A percentile compares a stretch with the other conserved stretches of the same genome.
phyloP scores from a whole-genome alignment of 2,113 vertebrate genomes.

The Malaclemys terrapin region DNA sequence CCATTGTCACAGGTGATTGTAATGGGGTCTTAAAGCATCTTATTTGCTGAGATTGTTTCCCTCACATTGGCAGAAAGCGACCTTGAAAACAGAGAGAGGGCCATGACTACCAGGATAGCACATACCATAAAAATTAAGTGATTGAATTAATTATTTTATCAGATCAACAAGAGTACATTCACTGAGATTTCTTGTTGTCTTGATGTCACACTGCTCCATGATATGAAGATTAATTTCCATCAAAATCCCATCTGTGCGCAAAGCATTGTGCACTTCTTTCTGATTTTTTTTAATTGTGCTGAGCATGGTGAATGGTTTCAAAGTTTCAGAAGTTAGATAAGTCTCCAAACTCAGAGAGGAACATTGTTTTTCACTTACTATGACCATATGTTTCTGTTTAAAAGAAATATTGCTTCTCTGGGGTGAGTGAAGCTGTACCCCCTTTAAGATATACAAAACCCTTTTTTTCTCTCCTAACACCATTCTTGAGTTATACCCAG shows the following conservation, averaged over 20 bases:
- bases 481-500: neutral
- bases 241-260: constrained; percentile 12
- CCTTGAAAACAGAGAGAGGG: neutral
- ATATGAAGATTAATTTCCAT: neutral
- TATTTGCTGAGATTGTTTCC: neutral
- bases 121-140: neutral
- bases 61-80: neutral
- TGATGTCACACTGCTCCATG: neutral
- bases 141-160: constrained; percentile 33
- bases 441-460: neutral
- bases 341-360: neutral
- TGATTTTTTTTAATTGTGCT: neutral
- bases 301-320: constrained; percentile 22
- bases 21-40: neutral
- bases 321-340: constrained; percentile 20
- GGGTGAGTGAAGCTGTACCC: neutral
- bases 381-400: neutral
- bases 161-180: neutral
- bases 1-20: neutral
- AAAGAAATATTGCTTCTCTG: neutral
- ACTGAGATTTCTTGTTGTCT: constrained; percentile 2
- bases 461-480: neutral
- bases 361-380: neutral
- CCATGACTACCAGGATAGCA: neutral
- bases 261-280: neutral